Conservation (phyloP, 2,113 vertebrate species). For the Mustelus asterias region DNA sequence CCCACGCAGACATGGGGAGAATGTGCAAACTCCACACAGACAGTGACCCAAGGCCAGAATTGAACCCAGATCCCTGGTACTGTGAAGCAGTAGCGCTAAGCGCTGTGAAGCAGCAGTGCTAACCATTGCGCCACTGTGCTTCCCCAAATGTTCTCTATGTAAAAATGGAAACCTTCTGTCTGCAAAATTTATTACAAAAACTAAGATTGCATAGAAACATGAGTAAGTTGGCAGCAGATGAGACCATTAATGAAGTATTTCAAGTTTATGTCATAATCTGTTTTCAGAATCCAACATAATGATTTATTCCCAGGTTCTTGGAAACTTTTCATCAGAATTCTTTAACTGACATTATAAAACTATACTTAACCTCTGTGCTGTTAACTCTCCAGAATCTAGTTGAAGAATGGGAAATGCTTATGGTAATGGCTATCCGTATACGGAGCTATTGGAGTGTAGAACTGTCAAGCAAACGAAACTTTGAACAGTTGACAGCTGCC, state of each 20-base stretch:
- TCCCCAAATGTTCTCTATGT: too few relatives aligned
- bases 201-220: too few relatives aligned
- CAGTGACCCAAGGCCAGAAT: too few relatives aligned
- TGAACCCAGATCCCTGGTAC: too few relatives aligned
- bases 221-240: background rate
- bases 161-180: too few relatives aligned
- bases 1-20: too few relatives aligned
- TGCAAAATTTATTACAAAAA: too few relatives aligned
- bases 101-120: too few relatives aligned
- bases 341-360: background rate
- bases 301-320: background rate
- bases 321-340: background rate
- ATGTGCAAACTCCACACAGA: too few relatives aligned
- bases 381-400: background rate
- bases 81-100: too few relatives aligned
- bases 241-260: background rate
- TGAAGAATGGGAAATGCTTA: background rate
- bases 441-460: background rate
- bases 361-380: background rate
- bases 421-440: background rate
- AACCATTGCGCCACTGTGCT: too few relatives aligned
- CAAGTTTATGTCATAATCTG: background rate
- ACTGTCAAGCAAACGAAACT: background rate
- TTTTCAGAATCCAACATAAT: background rate
- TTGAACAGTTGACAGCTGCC: background rate